Conservation (phyloP, 2,797 vertebrate genomes). For the Synanceia verrucosa region DNA sequence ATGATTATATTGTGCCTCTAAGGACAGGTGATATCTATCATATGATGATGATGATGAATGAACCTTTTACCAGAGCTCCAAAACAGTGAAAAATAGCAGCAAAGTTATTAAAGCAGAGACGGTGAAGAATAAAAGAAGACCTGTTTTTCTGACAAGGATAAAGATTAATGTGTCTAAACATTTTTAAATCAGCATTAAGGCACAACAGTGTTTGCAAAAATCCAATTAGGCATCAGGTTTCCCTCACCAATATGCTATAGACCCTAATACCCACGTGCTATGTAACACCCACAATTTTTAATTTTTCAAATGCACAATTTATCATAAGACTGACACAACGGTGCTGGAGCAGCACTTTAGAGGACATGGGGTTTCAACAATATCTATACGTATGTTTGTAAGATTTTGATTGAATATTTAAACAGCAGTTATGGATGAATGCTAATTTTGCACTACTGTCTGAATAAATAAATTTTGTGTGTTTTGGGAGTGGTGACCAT, state of each 20-base stretch:
- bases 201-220: background rate
- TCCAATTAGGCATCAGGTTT: background rate
- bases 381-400: background rate
- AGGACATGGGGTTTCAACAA: background rate
- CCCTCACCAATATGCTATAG: background rate
- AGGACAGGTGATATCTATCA: slow-evolving; percentile 17
- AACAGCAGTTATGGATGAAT: background rate
- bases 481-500: background rate
- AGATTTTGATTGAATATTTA: slow-evolving; percentile 6
- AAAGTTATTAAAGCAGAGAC: slow-evolving; percentile 7
- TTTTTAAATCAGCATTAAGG: background rate
- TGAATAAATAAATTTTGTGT: background rate
- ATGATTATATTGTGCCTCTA: background rate
- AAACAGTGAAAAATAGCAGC: background rate
- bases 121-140: background rate
- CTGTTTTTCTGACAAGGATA: background rate
- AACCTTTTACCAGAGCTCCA: background rate
- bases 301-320: background rate
- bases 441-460: background rate
- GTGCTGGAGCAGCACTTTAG: background rate
- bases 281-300: background rate
- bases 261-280: background rate
- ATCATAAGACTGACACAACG: background rate
- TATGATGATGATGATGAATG: slow-evolving; percentile 28
- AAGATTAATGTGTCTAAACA: slow-evolving; percentile 2